These are phyloP conservation scores for Drosophila dives DNA, from an alignment of 2,888 invertebrate species.

Conservation along the genomic window DNA sequence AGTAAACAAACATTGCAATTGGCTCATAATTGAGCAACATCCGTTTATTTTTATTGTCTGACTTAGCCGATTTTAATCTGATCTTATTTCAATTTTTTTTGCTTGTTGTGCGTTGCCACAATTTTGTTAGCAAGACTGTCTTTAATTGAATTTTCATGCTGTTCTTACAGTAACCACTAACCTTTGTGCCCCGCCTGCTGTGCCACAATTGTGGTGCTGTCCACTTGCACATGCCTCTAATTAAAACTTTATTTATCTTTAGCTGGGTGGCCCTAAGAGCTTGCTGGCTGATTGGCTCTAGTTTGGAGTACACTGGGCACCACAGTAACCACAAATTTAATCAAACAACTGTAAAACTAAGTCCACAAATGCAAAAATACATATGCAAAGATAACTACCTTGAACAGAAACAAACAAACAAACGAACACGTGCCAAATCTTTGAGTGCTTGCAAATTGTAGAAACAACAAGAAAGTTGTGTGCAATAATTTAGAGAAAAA, in stretches of 20 bases:
- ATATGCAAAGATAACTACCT: slow-evolving; percentile 35
- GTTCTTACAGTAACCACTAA: slow-evolving; percentile 25
- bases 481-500: slow-evolving; percentile 62
- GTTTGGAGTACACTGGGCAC: slow-evolving; percentile 7
- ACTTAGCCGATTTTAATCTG: slow-evolving; percentile 26
- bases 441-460: slow-evolving; percentile 56
- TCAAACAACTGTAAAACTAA: slow-evolving; percentile 62
- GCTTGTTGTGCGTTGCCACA: slow-evolving; percentile 12
- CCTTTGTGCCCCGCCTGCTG: neutral
- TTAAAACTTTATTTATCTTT: slow-evolving; percentile 69
- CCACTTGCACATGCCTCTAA: slow-evolving; percentile 52
- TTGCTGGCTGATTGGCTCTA: slow-evolving; percentile 40
- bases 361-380: slow-evolving; percentile 23
- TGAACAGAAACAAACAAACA: slow-evolving; percentile 22
- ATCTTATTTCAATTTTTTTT: slow-evolving; percentile 7
- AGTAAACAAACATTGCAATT: slow-evolving; percentile 3
- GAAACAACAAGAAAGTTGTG: slow-evolving; percentile 52
- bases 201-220: neutral
- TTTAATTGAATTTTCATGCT: slow-evolving; percentile 56
- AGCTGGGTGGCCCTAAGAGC: slow-evolving; percentile 13
- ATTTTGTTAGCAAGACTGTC: slow-evolving; percentile 13
- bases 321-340: slow-evolving; percentile 66
- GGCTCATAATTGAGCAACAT: slow-evolving; percentile 13
- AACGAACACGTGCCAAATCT: slow-evolving; percentile 42
- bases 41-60: slow-evolving; percentile 32